These are phyloP conservation scores for Percopsis transmontana DNA, from an alignment of 2,113 vertebrate species.

Conservation along the genomic window DNA sequence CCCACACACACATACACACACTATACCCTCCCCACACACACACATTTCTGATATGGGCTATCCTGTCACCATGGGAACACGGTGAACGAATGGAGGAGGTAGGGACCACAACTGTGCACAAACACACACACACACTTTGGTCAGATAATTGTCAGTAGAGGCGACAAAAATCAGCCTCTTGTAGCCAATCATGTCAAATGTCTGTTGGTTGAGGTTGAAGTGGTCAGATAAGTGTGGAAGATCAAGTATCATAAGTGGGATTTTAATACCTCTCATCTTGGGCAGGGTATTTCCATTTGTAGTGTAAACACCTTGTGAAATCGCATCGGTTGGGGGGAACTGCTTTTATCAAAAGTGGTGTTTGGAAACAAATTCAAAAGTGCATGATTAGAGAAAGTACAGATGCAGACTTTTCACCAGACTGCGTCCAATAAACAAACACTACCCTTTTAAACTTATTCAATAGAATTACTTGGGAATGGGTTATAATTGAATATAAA, in stretches of 20 bases:
- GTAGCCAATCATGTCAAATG: neutral
- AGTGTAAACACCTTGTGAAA: too few species aligned
- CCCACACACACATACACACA: neutral
- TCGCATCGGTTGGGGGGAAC: too few species aligned
- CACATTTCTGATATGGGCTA: slow-evolving; percentile 44
- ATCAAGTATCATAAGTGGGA: slow-evolving; percentile 7
- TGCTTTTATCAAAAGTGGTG: too few species aligned
- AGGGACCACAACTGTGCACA: slow-evolving; percentile 1
- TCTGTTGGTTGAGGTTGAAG: neutral
- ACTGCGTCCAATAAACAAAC: too few species aligned
- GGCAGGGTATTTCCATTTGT: too few species aligned
- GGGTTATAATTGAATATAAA: too few species aligned
- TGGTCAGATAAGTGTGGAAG: slow-evolving; percentile 1
- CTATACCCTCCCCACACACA: slow-evolving; percentile 11
- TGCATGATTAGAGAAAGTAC: too few species aligned
- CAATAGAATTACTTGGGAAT: too few species aligned
- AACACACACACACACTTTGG: slow-evolving; percentile 5
- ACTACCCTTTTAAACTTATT: too few species aligned
- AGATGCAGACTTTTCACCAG: too few species aligned
- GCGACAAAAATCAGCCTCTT: slow-evolving; percentile 20
- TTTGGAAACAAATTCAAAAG: too few species aligned
- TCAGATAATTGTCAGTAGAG: slow-evolving; percentile 10
- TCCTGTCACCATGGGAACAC: slow-evolving; percentile 65
- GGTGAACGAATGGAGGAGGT: slow-evolving; percentile 29
- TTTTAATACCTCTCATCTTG: slow-evolving; percentile 5